Evolutionary conservation across 2,888 invertebrate species (phyloP).

Genomic region (Aleiodes testaceus): DNA sequence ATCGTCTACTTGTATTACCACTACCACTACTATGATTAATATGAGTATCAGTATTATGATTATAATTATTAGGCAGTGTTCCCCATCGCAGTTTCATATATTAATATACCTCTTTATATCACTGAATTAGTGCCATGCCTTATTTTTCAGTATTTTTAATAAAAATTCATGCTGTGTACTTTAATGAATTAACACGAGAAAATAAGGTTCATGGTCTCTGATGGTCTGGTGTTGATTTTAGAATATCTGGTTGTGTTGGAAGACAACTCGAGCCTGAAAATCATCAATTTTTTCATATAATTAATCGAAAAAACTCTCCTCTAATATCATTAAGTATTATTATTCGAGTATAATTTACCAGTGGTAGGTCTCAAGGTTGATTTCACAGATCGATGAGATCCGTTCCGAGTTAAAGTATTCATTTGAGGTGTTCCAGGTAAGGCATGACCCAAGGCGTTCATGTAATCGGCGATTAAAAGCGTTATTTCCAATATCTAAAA

Average conservation of each 20-base stretch:
- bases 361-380: slow-evolving; percentile 69
- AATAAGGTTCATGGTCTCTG: slow-evolving; percentile 73
- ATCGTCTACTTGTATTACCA: too few species aligned
- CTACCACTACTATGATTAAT: too few species aligned
- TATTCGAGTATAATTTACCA: slow-evolving; percentile 57
- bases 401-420: slow-evolving; percentile 84
- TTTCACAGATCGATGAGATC: slow-evolving; percentile 79
- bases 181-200: slow-evolving; percentile 22
- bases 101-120: slow-evolving; percentile 55
- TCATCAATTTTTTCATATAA: slow-evolving; percentile 34
- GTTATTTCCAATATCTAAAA: slow-evolving; percentile 90
- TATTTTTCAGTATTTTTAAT: slow-evolving; percentile 14
- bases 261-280: slow-evolving; percentile 70
- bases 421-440: slow-evolving; percentile 85
- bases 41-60: slow-evolving; percentile 4
- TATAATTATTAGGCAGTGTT: slow-evolving; percentile 36
- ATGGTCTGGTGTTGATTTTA: slow-evolving; percentile 91
- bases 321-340: slow-evolving; percentile 3
- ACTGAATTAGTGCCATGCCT: slow-evolving; percentile 54
- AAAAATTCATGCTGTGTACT: slow-evolving; percentile 14
- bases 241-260: slow-evolving; percentile 84
- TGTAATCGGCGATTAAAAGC: slow-evolving; percentile 93
- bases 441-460: slow-evolving; percentile 88
- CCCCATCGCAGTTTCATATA: slow-evolving; percentile 37
- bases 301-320: slow-evolving; percentile 28